Evolutionary conservation across 2,888 invertebrate genomes (phyloP).

Genomic region (Torymus auratus): DNA sequence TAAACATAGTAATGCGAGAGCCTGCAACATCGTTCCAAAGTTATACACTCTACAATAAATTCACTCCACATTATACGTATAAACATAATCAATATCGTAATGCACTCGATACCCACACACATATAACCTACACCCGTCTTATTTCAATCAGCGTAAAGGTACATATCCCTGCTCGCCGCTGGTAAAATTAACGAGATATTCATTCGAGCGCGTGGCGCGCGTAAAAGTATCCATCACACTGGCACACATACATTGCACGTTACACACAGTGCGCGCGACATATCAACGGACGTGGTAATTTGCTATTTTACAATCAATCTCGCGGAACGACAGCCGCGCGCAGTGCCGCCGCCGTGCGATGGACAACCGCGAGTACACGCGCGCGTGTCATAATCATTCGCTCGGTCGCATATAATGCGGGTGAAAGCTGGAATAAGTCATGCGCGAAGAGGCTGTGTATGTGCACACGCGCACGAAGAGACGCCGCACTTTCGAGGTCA

Average conservation of each 20-base stretch:
- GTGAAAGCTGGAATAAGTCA: slow-evolving; percentile 25
- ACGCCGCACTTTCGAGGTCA: slow-evolving; percentile 40
- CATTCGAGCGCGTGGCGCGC: not conserved
- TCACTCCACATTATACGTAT: too few species aligned
- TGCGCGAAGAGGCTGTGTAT: not conserved
- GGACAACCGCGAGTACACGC: not conserved
- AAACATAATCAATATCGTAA: too few species aligned
- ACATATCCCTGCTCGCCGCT: too few species aligned
- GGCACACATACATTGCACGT: not conserved
- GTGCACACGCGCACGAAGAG: too few species aligned
- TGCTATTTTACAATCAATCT: slow-evolving; percentile 21
- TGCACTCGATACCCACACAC: too few species aligned
- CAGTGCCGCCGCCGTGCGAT: not conserved
- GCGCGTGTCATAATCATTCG: not conserved
- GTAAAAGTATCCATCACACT: not conserved
- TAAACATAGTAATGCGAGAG: too few species aligned
- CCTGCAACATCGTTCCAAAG: too few species aligned
- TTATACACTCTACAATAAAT: too few species aligned
- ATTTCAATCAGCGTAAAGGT: too few species aligned
- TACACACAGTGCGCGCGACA: too few species aligned
- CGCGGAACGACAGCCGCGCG: not conserved
- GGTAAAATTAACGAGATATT: not conserved
- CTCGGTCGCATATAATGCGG: not conserved
- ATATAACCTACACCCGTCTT: too few species aligned
- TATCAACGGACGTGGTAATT: not conserved